Base-by-base conservation (phyloP, 2,888 invertebrate species). In the Diabrotica balteata region DNA sequence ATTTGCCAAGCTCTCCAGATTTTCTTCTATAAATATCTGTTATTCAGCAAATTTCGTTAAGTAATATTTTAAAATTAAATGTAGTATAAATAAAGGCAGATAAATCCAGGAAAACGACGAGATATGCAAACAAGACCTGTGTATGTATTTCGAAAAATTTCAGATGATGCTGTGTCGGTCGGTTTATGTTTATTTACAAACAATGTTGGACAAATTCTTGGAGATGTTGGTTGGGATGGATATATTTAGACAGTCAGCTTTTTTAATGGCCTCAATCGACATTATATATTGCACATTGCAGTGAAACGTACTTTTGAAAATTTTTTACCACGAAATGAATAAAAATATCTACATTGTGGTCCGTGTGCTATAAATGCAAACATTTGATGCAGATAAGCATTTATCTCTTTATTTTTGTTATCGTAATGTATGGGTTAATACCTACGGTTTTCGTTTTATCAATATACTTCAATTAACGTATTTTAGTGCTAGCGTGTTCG, bases 1-100 rank as follows among this genome's bases (percentile, higher is more conserved):
- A 46, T 64, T 58, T 64, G 64, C 58, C 52, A 58, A 64, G 51
- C 58, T 51, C 51, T 63, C 55, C 44, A 45, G 22, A 51, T 52
- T 63, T 63, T 51, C 63, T 42, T 63, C 63, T 63, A 63, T 63
- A 63, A 63, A 63, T 63, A 63, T 57, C 11, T 32, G 58, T 64
- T 64, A 59, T 64, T 64, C 64, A 55, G 64, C 64, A 59, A 46
- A 63, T 63, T 57, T 58, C 7, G 50, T 63, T 63, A 64, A 64
- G 46, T 59, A 64, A 64, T 58, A 58, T 52, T 51, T 44, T 64
- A 58, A 64, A 63, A 63, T 57, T 57, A 32, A 63, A 63, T 51
- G 42, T 11, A 43, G 47, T 63, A 55, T 57, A 58, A 64, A 64
- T 52, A 64, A 59, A 52, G 62, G 46, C 43, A 44, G 46, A 62